Percentiles rank a stretch among this genome's conserved stretches.
phyloP scores from a whole-genome alignment of 2,888 invertebrate species.

The Protophormia terraenovae region DNA sequence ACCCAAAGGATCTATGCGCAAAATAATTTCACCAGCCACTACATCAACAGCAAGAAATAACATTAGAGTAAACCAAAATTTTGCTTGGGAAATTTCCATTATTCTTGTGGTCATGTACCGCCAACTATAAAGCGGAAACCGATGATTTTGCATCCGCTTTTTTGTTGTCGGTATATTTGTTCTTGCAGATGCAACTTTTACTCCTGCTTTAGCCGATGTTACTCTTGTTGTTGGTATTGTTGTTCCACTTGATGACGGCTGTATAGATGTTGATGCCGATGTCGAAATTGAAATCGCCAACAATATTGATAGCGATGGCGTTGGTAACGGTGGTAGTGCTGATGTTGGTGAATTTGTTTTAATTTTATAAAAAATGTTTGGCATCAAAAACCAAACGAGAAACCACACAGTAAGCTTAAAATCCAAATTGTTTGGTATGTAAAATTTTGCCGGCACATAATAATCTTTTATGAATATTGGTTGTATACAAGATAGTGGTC shows the following conservation, averaged over 20 bases:
- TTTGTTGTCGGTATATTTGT: background rate
- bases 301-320: slow-evolving; percentile 24
- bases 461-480: slow-evolving; percentile 49
- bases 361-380: slow-evolving; percentile 45
- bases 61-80: slow-evolving; percentile 74
- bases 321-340: background rate
- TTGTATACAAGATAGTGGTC: slow-evolving; percentile 15
- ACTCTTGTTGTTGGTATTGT: background rate
- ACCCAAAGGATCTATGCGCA: slow-evolving; percentile 81
- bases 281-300: background rate
- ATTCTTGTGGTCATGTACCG: slow-evolving; percentile 70
- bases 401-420: slow-evolving; percentile 42
- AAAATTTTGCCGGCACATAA: slow-evolving; percentile 50
- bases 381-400: slow-evolving; percentile 48
- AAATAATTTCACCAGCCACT: slow-evolving; percentile 77
- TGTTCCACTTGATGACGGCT: background rate
- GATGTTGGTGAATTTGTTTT: slow-evolving; percentile 31
- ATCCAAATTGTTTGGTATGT: slow-evolving; percentile 46
- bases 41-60: slow-evolving; percentile 74
- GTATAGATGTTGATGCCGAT: slow-evolving; percentile 14
- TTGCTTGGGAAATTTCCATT: slow-evolving; percentile 77
- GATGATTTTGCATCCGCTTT: slow-evolving; percentile 53
- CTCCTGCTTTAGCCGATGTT: background rate
- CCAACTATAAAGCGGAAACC: slow-evolving; percentile 59
- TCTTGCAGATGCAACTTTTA: background rate